These are phyloP conservation scores for Acyrthosiphon pisum DNA, from an alignment of 1,140 invertebrate genomes.

Conservation along the genomic window DNA sequence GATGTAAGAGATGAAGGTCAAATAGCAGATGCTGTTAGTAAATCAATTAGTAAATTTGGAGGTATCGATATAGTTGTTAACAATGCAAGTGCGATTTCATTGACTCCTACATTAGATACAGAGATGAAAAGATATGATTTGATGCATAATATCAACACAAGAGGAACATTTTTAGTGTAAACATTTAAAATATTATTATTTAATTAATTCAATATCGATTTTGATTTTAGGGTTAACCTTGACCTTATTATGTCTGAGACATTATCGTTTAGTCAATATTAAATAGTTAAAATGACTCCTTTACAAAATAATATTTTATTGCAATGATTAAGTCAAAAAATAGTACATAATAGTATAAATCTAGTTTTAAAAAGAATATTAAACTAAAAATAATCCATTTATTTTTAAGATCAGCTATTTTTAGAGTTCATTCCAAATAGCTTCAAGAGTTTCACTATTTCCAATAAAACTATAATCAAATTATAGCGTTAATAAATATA, in stretches of 20 bases:
- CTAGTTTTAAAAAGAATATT: too few relatives aligned
- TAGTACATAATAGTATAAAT: too few relatives aligned
- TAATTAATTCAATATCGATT: background rate
- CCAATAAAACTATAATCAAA: background rate
- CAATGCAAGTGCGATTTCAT: conserved; percentile 95
- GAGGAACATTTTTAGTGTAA: conserved; percentile 92
- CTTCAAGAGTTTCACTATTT: background rate
- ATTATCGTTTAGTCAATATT: too few relatives aligned
- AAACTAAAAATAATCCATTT: background rate
- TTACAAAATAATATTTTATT: too few relatives aligned
- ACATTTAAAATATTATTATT: conserved; percentile 47
- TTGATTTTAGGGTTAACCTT: too few relatives aligned
- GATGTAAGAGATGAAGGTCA: conserved; percentile 90
- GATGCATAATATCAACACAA: conserved; percentile 90
- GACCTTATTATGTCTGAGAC: too few relatives aligned
- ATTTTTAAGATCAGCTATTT: background rate
- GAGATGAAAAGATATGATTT: conserved; percentile 96
- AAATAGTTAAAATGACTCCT: too few relatives aligned
- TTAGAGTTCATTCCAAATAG: background rate
- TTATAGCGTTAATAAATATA: background rate
- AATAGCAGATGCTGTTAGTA: conserved; percentile 83
- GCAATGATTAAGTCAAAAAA: too few relatives aligned
- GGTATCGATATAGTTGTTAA: conserved; percentile 96
- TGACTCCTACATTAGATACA: conserved; percentile 85
- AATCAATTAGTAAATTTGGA: conserved; percentile 90